Conservation (phyloP, 37 sponge, comb jelly and placozoan genomes). For the Oscarella lobularis region DNA sequence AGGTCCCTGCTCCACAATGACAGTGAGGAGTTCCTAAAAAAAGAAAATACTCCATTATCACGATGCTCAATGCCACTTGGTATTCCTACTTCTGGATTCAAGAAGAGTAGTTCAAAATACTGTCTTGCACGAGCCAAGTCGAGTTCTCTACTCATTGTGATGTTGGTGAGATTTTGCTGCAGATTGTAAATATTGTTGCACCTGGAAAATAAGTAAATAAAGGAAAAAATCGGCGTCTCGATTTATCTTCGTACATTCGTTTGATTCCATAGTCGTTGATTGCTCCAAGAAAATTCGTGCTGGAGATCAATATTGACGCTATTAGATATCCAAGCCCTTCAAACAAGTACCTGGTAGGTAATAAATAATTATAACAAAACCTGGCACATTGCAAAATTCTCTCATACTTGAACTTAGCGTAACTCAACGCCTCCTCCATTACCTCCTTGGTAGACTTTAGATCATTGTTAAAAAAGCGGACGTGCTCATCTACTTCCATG, state of each 20-base stretch:
- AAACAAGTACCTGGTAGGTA: conserved; percentile 64
- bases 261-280: conserved; percentile 73
- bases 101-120: conserved; percentile 85
- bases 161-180: conserved; percentile 84
- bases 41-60: neutral
- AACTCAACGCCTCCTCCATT: conserved; percentile 24
- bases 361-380: neutral
- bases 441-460: conserved; percentile 32
- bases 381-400: neutral
- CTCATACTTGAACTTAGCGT: conserved; percentile 8
- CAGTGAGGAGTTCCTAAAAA: conserved; percentile 54
- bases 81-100: conserved; percentile 53
- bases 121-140: conserved; percentile 73
- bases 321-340: conserved; percentile 87
- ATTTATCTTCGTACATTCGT: conserved; percentile 63
- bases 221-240: neutral
- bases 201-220: conserved; percentile 24
- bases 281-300: conserved; percentile 28
- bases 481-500: conserved; percentile 22
- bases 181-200: conserved; percentile 69
- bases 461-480: conserved; percentile 43
- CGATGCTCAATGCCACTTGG: no score
- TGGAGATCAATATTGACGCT: conserved; percentile 54
- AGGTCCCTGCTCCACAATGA: conserved; percentile 49
- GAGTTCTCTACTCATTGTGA: conserved; percentile 74